phyloP scores from a whole-genome alignment of 2,113 vertebrate species.

The Hemibagrus wyckioides region DNA sequence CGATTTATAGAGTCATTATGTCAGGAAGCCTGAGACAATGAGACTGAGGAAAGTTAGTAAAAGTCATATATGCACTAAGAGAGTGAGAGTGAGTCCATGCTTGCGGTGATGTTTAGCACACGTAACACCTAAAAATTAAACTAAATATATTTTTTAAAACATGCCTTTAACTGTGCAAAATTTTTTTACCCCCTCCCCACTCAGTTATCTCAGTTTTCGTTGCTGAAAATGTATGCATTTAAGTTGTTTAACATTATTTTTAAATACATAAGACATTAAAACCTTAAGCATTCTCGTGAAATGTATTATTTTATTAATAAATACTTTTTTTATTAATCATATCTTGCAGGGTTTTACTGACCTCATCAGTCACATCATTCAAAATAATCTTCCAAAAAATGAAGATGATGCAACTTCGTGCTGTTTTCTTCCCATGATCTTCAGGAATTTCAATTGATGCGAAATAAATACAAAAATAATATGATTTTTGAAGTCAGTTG shows the following conservation, averaged over 20 bases:
- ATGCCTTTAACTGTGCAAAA: background rate
- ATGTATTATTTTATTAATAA: background rate
- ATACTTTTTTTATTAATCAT: background rate
- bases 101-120: background rate
- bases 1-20: slow-evolving; percentile 16
- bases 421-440: background rate
- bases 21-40: slow-evolving; percentile 20
- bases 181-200: background rate
- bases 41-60: background rate
- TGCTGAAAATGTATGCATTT: background rate
- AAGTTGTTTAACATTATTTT: background rate
- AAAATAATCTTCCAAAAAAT: no score
- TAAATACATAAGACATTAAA: background rate
- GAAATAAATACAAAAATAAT: background rate
- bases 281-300: background rate
- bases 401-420: no score
- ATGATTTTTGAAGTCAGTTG: background rate
- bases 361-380: background rate
- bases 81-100: background rate
- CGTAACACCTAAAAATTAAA: background rate
- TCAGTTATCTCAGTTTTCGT: background rate
- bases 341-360: background rate
- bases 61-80: background rate
- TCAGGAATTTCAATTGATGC: background rate
- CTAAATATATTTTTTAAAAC: background rate